These are phyloP conservation scores for Halesus radiatus DNA, from an alignment of 1,140 invertebrate species.

Conservation along the genomic window DNA sequence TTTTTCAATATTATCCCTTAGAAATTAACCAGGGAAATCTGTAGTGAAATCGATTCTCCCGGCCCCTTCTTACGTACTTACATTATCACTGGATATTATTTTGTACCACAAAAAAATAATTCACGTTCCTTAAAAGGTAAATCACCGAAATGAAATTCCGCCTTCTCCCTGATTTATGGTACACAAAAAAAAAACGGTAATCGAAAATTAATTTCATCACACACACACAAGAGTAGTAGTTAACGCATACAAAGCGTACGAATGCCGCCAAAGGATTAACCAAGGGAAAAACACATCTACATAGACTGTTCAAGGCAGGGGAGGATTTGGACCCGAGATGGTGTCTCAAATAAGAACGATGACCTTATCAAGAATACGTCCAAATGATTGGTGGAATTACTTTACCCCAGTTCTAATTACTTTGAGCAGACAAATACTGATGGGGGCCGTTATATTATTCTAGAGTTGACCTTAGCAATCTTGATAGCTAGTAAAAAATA, in stretches of 20 bases:
- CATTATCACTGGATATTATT: constrained; percentile 13
- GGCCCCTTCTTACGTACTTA: neutral
- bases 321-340: too few relatives aligned
- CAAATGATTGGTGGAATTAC: neutral
- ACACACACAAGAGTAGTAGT: constrained; percentile 6
- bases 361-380: too few relatives aligned
- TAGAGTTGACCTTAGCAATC: too few relatives aligned
- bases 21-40: constrained; percentile 2
- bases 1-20: neutral
- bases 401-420: neutral
- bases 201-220: constrained; percentile 32
- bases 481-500: too few relatives aligned
- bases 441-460: too few relatives aligned
- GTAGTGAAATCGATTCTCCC: constrained; percentile 1
- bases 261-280: constrained; percentile 23
- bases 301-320: neutral
- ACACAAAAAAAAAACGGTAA: constrained; percentile 34
- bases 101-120: constrained; percentile 36
- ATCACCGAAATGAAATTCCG: constrained; percentile 35
- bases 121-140: constrained; percentile 32
- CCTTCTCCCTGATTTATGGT: constrained; percentile 15
- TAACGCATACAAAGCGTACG: constrained; percentile 1
- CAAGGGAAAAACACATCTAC: constrained; percentile 1
- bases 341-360: too few relatives aligned
- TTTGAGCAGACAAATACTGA: too few relatives aligned